Evolutionary conservation across 2,113 vertebrate species (phyloP).

Genomic region (Grallaria varia): DNA sequence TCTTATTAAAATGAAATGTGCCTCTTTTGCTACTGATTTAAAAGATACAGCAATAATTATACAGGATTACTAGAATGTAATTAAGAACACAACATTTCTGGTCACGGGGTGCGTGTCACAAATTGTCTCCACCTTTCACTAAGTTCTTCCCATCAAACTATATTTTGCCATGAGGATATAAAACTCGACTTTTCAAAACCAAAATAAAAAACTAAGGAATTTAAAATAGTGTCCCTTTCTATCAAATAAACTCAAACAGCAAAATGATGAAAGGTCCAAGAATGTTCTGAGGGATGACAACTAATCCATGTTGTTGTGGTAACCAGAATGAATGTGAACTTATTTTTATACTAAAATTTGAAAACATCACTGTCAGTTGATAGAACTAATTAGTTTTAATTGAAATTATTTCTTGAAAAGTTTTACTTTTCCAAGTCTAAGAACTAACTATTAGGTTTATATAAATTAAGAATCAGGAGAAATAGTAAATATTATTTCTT

Average conservation of each 20-base stretch:
- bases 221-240: constrained; percentile 25
- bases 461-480: neutral
- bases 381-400: constrained; percentile 57
- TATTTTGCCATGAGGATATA: neutral
- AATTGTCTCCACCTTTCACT: constrained; percentile 16
- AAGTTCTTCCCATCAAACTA: neutral
- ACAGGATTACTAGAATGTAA: constrained; percentile 10
- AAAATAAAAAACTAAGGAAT: constrained; percentile 19
- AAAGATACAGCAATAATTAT: constrained; percentile 34
- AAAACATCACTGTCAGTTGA: constrained; percentile 54
- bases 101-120: neutral
- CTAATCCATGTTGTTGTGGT: constrained; percentile 33
- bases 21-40: constrained; percentile 43
- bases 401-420: neutral
- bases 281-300: constrained; percentile 21
- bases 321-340: constrained; percentile 56
- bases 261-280: neutral
- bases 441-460: neutral
- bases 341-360: constrained; percentile 57
- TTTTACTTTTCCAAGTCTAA: neutral
- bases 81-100: neutral
- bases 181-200: constrained; percentile 16
- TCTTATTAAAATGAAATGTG: constrained; percentile 8
- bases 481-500: neutral
- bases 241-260: constrained; percentile 18